These are phyloP conservation scores for Troides aeacus DNA, from an alignment of 2,888 invertebrate genomes.

Conservation along the genomic window DNA sequence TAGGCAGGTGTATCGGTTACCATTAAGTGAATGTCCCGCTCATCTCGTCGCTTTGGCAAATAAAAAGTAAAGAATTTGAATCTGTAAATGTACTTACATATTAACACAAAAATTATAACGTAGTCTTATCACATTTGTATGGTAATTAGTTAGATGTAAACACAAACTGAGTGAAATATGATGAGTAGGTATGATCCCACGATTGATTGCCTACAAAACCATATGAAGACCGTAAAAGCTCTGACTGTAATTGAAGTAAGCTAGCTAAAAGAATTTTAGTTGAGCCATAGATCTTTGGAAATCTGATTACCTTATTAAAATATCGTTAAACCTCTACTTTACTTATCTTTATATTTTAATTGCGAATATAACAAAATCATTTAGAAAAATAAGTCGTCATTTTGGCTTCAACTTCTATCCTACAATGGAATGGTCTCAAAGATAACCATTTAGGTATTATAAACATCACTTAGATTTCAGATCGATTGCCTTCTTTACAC, in stretches of 20 bases:
- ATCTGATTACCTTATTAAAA: slow-evolving; percentile 69
- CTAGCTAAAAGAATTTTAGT: slow-evolving; percentile 67
- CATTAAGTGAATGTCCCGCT: too few relatives aligned
- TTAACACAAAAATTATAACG: slow-evolving; percentile 43
- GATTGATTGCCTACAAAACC: slow-evolving; percentile 23
- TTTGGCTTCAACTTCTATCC: slow-evolving; percentile 74
- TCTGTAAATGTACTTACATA: slow-evolving; percentile 39
- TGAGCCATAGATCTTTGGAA: slow-evolving; percentile 78
- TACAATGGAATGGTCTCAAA: slow-evolving; percentile 77
- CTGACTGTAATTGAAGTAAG: slow-evolving; percentile 38
- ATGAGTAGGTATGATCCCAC: slow-evolving; percentile 23
- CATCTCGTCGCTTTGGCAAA: too few relatives aligned
- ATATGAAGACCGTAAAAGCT: slow-evolving; percentile 29
- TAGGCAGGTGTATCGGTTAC: too few relatives aligned
- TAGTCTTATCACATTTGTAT: slow-evolving; percentile 58
- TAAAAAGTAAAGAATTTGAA: slow-evolving; percentile 34
- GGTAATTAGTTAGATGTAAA: slow-evolving; percentile 49
- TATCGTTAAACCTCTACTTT: slow-evolving; percentile 75
- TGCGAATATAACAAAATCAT: slow-evolving; percentile 76
- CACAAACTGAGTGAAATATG: slow-evolving; percentile 37
- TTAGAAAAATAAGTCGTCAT: slow-evolving; percentile 79
- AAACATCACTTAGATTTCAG: slow-evolving; percentile 41
- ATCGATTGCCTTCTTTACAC: slow-evolving; percentile 18
- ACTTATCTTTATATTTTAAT: slow-evolving; percentile 60
- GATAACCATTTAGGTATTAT: slow-evolving; percentile 60